Evolutionary conservation across 64 coral and sea anemone genomes (phyloP).

Genomic region (Trachythela sp.): DNA sequence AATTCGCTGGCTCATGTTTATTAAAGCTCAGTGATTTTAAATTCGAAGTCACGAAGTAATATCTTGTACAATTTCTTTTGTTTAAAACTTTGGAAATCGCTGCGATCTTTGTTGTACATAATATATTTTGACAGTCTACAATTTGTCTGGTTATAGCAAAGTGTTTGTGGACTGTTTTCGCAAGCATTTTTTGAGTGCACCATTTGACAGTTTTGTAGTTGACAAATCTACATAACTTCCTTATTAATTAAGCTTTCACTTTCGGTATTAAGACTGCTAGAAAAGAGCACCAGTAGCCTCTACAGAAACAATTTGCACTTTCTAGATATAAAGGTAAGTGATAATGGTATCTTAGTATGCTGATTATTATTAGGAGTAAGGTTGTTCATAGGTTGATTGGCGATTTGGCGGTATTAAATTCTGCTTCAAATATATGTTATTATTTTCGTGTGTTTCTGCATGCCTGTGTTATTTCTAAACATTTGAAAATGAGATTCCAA

Average conservation of each 20-base stretch:
- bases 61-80: neutral
- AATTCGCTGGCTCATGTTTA: neutral
- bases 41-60: neutral
- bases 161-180: neutral
- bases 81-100: neutral
- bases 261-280: neutral
- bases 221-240: neutral
- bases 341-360: no score
- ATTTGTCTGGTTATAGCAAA: neutral
- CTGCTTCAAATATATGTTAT: no score
- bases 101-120: neutral
- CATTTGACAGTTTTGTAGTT: neutral
- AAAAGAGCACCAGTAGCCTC: no score
- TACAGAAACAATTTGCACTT: no score
- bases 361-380: no score
- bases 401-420: no score
- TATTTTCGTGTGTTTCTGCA: no score
- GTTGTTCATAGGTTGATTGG: no score
- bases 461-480: no score
- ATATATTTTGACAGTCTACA: neutral
- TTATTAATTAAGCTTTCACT: neutral
- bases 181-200: neutral
- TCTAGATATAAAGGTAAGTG: no score
- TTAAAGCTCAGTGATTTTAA: neutral
- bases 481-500: no score